A percentile compares a stretch with the other conserved stretches of the same genome.
These are phyloP conservation scores for Rhingia campestris DNA, from an alignment of 2,888 invertebrate genomes.

Conservation along the genomic window DNA sequence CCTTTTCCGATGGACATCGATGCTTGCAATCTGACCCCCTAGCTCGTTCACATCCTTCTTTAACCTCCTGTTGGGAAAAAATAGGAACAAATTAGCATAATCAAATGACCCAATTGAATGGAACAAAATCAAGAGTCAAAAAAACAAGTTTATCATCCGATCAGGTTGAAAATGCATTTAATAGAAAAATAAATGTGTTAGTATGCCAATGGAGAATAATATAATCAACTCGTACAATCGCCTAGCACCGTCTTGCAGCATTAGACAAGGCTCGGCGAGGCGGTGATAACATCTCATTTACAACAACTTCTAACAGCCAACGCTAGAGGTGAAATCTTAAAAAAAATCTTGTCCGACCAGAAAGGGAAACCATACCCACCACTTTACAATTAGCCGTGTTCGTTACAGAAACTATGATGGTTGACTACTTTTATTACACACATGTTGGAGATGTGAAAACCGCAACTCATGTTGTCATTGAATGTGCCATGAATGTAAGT, in stretches of 20 bases:
- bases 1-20: constrained; percentile 91
- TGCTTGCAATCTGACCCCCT: constrained; percentile 88
- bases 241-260: constrained; percentile 7
- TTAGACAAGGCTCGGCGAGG: background rate
- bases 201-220: constrained; percentile 60
- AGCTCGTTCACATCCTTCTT: constrained; percentile 86
- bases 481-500: constrained; percentile 42
- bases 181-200: constrained; percentile 57
- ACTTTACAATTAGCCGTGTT: constrained; percentile 54
- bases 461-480: constrained; percentile 38
- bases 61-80: constrained; percentile 81
- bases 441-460: constrained; percentile 56
- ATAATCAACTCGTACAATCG: constrained; percentile 14
- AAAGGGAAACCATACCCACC: constrained; percentile 67
- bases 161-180: constrained; percentile 46
- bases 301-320: constrained; percentile 45
- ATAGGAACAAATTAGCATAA: constrained; percentile 10
- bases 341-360: constrained; percentile 58
- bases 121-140: constrained; percentile 22
- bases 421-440: constrained; percentile 57
- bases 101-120: constrained; percentile 28
- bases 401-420: constrained; percentile 52
- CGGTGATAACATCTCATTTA: constrained; percentile 27
- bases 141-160: constrained; percentile 28
- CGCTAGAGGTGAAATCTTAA: constrained; percentile 59